Evolutionary conservation across 2,113 vertebrate genomes (phyloP), one percentile per base, ranked within the genome.

Genomic region (Aptenodytes patagonicus): DNA sequence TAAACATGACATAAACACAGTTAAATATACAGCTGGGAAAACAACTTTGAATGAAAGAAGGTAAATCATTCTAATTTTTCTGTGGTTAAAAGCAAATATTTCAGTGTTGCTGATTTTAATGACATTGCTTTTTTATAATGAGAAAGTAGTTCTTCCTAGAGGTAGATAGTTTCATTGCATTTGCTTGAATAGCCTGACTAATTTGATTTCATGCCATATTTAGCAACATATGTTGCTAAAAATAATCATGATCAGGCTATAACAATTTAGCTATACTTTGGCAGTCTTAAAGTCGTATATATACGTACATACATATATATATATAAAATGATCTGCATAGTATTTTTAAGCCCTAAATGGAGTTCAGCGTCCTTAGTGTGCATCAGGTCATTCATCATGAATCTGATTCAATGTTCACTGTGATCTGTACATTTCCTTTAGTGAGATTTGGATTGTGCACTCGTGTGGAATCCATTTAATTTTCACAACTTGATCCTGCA

Each of bases 151-250:
- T 90, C 55, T 90, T 69, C 32, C 62, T 78, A 66, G 86, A 93
- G n/a, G 64, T 88, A 68, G 14, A 47, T 28, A 11, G 38, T 81
- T 96, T 88, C 36, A 52, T 94, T 80, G 78, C 0, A 10, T 52
- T 73, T 89, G 46, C n/a, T 88, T 94, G 78, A 90, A 83, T 70
- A 73, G 49, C 72, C 51, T 83, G 51, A 91, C 36, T 93, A 96
- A 96, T 90, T 75, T 87, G 51, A 87, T 96, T 94, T 97, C 68
- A 96, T 87, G 85, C 60, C 46, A 34, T 89, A 78, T 95, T 95
- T 90, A 94, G 26, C 76, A 92, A 90, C 79, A 88, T 77, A 77
- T 58, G 42, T 87, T 89, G 42, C 85, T 94, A 96, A 90, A 94
- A 95, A 94, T 92, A 93, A 34, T 86, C 3, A 28, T 51, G 17